These are phyloP conservation scores for Amphipoea lucens DNA, from an alignment of 2,888 invertebrate genomes.

Conservation along the genomic window DNA sequence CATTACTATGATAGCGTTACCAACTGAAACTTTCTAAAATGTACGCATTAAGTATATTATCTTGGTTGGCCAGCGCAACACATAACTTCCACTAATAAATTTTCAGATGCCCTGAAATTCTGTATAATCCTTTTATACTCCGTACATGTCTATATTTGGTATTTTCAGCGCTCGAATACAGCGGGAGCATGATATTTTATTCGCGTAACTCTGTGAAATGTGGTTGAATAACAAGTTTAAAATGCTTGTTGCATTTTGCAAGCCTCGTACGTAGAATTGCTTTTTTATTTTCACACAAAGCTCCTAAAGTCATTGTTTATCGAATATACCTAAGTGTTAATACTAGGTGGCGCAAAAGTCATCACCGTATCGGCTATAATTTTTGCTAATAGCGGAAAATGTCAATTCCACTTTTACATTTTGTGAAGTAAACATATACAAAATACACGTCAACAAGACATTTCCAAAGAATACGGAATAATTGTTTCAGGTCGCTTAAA, in stretches of 20 bases:
- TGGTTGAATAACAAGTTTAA: slow-evolving; percentile 40
- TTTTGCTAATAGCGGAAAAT: background rate
- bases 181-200: slow-evolving; percentile 34
- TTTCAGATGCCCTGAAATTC: slow-evolving; percentile 34
- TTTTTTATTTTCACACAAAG: background rate
- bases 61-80: slow-evolving; percentile 4
- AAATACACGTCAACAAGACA: background rate
- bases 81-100: slow-evolving; percentile 23
- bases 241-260: slow-evolving; percentile 44
- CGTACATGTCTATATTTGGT: slow-evolving; percentile 32
- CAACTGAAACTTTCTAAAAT: slow-evolving; percentile 5
- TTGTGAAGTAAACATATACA: background rate
- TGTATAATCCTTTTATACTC: slow-evolving; percentile 24
- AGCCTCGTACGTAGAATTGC: background rate
- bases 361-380: background rate
- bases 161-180: slow-evolving; percentile 27
- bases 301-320: background rate
- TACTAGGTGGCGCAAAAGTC: background rate
- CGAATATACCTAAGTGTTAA: background rate
- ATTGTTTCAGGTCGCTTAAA: background rate
- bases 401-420: background rate
- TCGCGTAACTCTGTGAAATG: slow-evolving; percentile 36
- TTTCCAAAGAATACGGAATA: background rate
- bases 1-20: background rate
- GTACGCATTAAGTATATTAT: background rate